Conservation (phyloP, 2,888 invertebrate genomes). For the Galerucella nymphaeae region DNA sequence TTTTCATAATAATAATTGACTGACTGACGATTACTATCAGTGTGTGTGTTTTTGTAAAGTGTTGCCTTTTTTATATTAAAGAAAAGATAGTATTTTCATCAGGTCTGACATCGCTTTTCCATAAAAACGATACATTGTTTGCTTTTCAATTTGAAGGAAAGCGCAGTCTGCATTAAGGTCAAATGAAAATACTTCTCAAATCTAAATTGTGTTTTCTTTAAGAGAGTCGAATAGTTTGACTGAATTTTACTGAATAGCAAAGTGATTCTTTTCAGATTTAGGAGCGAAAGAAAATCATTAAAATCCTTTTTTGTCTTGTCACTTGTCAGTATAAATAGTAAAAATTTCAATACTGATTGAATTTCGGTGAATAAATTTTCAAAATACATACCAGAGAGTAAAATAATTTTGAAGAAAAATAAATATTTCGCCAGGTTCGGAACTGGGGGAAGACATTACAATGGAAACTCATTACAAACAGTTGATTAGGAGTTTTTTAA, state of each 20-base stretch:
- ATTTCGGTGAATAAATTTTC: no score
- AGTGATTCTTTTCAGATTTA: background rate
- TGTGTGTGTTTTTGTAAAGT: constrained; percentile 18
- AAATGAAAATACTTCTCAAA: background rate
- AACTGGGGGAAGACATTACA: background rate
- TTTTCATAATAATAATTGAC: no score
- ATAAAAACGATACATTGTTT: background rate
- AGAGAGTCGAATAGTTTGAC: background rate
- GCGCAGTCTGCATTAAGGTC: background rate
- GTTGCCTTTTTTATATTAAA: constrained; percentile 13
- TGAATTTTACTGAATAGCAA: background rate
- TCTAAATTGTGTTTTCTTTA: background rate
- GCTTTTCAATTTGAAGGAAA: background rate
- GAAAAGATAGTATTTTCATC: background rate
- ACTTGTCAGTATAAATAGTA: no score
- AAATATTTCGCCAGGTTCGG: background rate
- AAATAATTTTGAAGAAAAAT: background rate
- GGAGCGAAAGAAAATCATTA: no score
- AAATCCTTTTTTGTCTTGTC: no score
- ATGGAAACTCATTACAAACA: background rate
- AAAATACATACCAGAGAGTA: no score
- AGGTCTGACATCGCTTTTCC: background rate
- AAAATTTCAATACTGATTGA: no score
- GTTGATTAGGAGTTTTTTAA: background rate
- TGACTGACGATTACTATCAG: no score